These are phyloP conservation scores for Styela plicata DNA, from an alignment of 23 tunicate species.

Conservation along the genomic window DNA sequence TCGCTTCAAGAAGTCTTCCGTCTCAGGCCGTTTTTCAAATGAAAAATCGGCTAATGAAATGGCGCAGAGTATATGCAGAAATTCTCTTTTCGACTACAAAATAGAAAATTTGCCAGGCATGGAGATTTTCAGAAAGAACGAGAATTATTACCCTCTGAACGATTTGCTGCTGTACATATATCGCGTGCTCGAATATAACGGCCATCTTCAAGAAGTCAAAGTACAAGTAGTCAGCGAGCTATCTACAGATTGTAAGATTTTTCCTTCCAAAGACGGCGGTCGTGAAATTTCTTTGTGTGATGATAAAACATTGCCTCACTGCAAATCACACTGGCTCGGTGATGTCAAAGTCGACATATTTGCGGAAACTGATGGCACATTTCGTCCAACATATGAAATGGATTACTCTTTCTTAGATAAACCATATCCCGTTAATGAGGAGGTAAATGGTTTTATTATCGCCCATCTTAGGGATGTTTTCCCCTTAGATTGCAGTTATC, in stretches of 20 bases:
- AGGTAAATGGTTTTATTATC: no score
- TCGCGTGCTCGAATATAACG: not conserved
- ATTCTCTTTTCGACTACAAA: not conserved
- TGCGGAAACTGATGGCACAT: not conserved
- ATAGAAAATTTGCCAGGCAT: not conserved
- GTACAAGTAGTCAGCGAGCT: not conserved
- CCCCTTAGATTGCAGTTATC: no score
- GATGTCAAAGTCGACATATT: not conserved
- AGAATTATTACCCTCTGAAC: not conserved
- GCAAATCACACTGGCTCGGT: not conserved
- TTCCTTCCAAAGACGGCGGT: not conserved
- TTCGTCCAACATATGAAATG: not conserved
- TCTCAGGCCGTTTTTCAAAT: not conserved
- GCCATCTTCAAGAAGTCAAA: not conserved
- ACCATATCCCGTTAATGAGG: no score
- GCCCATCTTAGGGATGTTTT: no score
- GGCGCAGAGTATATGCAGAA: not conserved
- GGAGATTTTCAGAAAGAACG: not conserved
- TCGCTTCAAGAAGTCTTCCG: not conserved
- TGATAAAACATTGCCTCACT: not conserved
- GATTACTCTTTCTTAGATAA: not conserved
- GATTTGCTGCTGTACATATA: not conserved
- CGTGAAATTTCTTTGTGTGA: not conserved
- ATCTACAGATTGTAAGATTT: not conserved
- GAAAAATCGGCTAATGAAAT: not conserved